Percentiles rank a stretch among this genome's conserved stretches.
Evolutionary conservation across 2,888 invertebrate genomes (phyloP).

Genomic region (Leptopilina myrica): DNA sequence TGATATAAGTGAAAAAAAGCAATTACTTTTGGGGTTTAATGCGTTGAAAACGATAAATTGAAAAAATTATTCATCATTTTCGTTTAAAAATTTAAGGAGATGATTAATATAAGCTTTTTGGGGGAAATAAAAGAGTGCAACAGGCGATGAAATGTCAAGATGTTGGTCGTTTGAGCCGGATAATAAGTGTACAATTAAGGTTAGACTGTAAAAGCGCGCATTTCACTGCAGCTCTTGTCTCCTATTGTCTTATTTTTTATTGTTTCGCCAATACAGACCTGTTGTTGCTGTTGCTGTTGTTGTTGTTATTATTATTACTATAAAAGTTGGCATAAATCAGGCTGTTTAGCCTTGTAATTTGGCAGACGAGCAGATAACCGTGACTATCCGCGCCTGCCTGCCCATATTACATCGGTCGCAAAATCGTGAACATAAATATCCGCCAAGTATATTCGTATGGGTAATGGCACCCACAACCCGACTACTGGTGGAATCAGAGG

Average conservation of each 20-base stretch:
- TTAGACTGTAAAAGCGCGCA: conserved; percentile 60
- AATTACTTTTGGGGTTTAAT: too few species aligned
- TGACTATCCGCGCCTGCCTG: conserved; percentile 44
- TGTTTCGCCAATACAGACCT: conserved; percentile 49
- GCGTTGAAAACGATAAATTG: too few species aligned
- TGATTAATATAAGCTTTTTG: too few species aligned
- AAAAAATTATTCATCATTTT: too few species aligned
- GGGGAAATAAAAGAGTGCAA: too few species aligned
- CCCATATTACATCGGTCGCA: conserved; percentile 50
- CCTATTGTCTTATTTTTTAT: conserved; percentile 47
- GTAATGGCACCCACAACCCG: conserved; percentile 42
- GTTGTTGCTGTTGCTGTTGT: too few species aligned
- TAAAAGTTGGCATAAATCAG: conserved; percentile 73
- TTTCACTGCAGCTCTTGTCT: conserved; percentile 33
- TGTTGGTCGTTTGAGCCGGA: conserved; percentile 54
- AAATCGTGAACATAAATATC: conserved; percentile 73
- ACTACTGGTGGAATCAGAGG: conserved; percentile 46
- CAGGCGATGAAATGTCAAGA: conserved; percentile 54
- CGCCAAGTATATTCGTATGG: conserved; percentile 58
- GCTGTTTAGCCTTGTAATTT: conserved; percentile 73
- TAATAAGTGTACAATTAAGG: conserved; percentile 71
- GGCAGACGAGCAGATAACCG: conserved; percentile 55
- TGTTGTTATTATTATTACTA: conserved; percentile 60
- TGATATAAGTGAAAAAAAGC: neutral
- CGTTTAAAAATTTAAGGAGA: too few species aligned